A percentile compares a stretch with the other conserved stretches of the same genome.
Conservation (phyloP, 2,797 vertebrate genomes). For the Tragelaphus oryx region DNA sequence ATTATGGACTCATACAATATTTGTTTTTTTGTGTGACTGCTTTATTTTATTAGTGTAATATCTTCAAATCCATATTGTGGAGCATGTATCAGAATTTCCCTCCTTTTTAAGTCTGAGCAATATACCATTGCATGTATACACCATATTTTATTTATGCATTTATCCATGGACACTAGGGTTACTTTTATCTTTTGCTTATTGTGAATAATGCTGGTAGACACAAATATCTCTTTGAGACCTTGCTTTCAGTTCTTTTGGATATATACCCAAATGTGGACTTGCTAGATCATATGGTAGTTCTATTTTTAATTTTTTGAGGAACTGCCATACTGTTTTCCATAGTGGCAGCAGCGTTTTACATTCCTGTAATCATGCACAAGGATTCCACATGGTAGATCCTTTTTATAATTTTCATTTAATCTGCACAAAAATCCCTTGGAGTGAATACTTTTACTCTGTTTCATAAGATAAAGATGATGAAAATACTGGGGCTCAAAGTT, state of each 20-base stretch:
- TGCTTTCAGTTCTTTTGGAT: background rate
- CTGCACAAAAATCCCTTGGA: background rate
- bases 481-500: background rate
- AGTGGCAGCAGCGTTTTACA: background rate
- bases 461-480: background rate
- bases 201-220: background rate
- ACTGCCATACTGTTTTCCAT: background rate
- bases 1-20: background rate
- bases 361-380: background rate
- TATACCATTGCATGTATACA: background rate
- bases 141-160: background rate
- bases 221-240: background rate
- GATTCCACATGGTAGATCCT: background rate
- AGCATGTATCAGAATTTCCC: background rate
- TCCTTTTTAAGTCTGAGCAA: background rate
- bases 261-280: background rate
- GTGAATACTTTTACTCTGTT: background rate
- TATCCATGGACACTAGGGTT: background rate
- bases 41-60: background rate
- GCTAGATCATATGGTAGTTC: background rate
- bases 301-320: background rate
- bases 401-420: constrained; percentile 15
- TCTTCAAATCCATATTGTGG: background rate
- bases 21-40: background rate
- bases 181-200: background rate